Conservation (phyloP, 2,888 invertebrate species). For the Hydraecia micacea region DNA sequence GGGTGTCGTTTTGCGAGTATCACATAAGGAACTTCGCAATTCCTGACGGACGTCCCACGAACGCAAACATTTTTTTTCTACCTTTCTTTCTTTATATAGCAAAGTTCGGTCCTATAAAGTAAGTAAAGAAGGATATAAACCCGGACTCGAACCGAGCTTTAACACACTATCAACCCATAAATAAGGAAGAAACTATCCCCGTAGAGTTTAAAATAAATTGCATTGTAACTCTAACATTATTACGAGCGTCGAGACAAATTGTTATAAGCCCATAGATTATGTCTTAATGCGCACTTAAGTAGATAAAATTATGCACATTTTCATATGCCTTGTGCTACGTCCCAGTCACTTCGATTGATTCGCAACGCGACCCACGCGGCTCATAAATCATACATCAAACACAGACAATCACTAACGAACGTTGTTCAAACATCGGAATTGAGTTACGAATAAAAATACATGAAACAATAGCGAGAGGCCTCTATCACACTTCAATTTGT, state of each 20-base stretch:
- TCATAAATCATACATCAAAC: constrained; percentile 85
- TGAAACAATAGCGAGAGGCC: constrained; percentile 78
- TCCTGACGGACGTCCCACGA: too few relatives aligned
- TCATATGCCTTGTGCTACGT: constrained; percentile 46
- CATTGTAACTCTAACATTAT: constrained; percentile 40
- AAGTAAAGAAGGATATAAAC: not conserved
- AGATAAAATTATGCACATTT: constrained; percentile 60
- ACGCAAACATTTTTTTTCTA: not conserved
- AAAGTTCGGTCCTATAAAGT: not conserved
- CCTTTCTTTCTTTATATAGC: not conserved
- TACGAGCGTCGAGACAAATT: constrained; percentile 51
- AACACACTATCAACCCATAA: constrained; percentile 28
- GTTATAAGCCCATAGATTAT: constrained; percentile 49
- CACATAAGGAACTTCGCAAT: too few relatives aligned
- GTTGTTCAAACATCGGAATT: constrained; percentile 83
- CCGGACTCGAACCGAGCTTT: not conserved
- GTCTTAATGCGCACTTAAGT: constrained; percentile 51
- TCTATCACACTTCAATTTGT: constrained; percentile 85
- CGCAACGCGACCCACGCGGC: constrained; percentile 77
- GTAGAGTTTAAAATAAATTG: constrained; percentile 46
- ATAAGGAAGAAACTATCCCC: constrained; percentile 39
- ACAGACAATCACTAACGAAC: constrained; percentile 87
- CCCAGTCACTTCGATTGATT: constrained; percentile 78
- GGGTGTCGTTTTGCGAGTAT: not conserved
- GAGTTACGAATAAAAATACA: constrained; percentile 84